These are phyloP conservation scores for Acleris sparsana DNA, from an alignment of 2,888 invertebrate species.

Conservation along the genomic window DNA sequence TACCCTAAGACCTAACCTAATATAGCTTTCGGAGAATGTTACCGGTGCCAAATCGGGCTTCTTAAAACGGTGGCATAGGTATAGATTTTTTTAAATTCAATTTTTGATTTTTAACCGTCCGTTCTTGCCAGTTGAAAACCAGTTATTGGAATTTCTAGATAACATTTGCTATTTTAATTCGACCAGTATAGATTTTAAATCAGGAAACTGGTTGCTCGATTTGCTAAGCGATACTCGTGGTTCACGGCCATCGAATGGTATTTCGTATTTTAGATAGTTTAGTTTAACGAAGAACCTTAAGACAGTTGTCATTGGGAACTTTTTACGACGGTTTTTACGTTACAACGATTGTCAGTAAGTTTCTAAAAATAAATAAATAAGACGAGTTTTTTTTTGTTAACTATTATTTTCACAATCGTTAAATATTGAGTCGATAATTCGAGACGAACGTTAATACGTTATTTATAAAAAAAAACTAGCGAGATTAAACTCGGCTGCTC, in stretches of 20 bases:
- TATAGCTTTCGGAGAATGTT: no score
- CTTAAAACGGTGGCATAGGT: no score
- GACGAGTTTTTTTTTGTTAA: no score
- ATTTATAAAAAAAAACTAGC: no score
- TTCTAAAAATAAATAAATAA: no score
- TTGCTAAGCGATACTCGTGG: conserved; percentile 25
- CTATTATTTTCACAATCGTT: no score
- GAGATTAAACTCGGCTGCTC: no score
- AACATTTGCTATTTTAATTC: conserved; percentile 20
- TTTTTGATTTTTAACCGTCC: conserved; percentile 1
- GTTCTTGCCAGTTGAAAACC: conserved; percentile 15
- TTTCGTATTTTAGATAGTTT: conserved; percentile 14
- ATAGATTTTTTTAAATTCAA: background rate
- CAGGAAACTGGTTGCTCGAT: conserved; percentile 30
- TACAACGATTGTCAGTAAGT: no score
- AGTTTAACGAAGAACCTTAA: conserved; percentile 9
- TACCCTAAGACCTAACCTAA: no score
- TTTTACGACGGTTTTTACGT: background rate
- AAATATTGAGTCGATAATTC: no score
- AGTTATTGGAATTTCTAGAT: conserved; percentile 30
- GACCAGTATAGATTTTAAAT: conserved; percentile 23
- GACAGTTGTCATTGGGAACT: background rate
- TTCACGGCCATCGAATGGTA: conserved; percentile 20
- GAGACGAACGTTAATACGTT: no score
- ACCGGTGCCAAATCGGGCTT: no score